phyloP scores from a whole-genome alignment of 2,888 invertebrate species.

The Crossocerus cetratus region DNA sequence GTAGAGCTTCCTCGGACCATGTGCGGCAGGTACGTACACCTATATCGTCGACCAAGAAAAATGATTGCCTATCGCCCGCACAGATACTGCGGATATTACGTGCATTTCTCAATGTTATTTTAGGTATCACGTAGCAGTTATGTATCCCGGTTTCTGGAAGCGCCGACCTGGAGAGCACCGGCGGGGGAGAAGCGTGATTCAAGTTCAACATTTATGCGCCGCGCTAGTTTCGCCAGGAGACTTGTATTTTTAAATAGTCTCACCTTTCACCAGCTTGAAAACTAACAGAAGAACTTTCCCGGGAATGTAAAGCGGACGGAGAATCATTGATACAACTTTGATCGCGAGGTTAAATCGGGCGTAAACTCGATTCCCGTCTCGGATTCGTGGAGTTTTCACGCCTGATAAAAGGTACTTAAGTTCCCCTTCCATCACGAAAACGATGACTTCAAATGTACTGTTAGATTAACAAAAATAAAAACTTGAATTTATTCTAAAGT shows the following conservation, averaged over 20 bases:
- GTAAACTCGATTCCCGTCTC: constrained; percentile 31
- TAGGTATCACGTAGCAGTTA: constrained; percentile 8
- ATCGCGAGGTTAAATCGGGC: constrained; percentile 64
- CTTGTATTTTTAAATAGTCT: constrained; percentile 42
- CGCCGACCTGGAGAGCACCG: background rate
- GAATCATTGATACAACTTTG: constrained; percentile 63
- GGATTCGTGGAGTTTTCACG: constrained; percentile 28
- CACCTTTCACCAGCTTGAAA: constrained; percentile 22
- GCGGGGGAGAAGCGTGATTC: constrained; percentile 28
- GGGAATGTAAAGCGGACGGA: constrained; percentile 27
- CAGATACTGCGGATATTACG: constrained; percentile 17
- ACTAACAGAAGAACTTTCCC: constrained; percentile 9
- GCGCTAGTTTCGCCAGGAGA: background rate
- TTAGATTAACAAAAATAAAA: too few relatives aligned
- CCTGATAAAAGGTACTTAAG: constrained; percentile 63
- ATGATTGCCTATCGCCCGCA: constrained; percentile 2
- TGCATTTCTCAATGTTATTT: constrained; percentile 18
- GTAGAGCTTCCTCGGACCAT: too few relatives aligned
- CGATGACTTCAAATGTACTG: constrained; percentile 11
- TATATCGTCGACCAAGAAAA: background rate
- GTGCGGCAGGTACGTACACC: background rate
- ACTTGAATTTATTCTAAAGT: too few relatives aligned
- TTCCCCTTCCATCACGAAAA: constrained; percentile 50
- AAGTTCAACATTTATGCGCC: constrained; percentile 6
- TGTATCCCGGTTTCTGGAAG: constrained; percentile 3